phyloP scores from a whole-genome alignment of 2,888 invertebrate genomes.

The Catocala fraxini region DNA sequence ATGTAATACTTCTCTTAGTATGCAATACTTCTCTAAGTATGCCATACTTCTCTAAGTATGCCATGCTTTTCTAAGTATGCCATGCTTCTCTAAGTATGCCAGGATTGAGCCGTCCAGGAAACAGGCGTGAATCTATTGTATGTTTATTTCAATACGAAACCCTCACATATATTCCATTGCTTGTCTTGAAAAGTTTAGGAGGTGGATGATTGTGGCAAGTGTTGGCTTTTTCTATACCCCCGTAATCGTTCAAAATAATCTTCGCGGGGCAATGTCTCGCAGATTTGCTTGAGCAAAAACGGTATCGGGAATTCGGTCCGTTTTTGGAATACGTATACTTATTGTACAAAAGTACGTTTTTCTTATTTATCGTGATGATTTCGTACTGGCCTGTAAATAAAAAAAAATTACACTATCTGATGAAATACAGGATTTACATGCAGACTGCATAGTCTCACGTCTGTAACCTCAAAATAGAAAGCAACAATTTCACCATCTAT shows the following conservation, averaged over 20 bases:
- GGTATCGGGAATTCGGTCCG: constrained; percentile 2
- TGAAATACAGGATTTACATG: not conserved
- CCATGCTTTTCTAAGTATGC: too few relatives aligned
- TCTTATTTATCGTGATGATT: constrained; percentile 6
- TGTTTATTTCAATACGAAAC: not conserved
- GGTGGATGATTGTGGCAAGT: constrained; percentile 18
- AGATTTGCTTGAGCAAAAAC: constrained; percentile 5
- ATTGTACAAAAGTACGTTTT: constrained; percentile 11
- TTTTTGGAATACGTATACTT: constrained; percentile 30
- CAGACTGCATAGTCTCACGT: too few relatives aligned
- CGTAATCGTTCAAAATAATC: constrained; percentile 10
- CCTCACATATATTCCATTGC: constrained; percentile 11
- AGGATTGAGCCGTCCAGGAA: too few relatives aligned
- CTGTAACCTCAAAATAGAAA: too few relatives aligned
- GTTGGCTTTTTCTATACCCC: not conserved
- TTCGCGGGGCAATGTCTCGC: constrained; percentile 9
- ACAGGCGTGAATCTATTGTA: too few relatives aligned
- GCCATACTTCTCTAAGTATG: too few relatives aligned
- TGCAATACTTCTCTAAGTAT: too few relatives aligned
- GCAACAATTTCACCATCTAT: too few relatives aligned
- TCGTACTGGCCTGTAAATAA: constrained; percentile 17
- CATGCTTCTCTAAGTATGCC: too few relatives aligned
- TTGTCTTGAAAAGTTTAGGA: constrained; percentile 4
- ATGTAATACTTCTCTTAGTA: too few relatives aligned
- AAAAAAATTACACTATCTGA: too few relatives aligned